Base-by-base conservation (phyloP, 2,888 invertebrate genomes). In the Pristionchus entomophagus region DNA sequence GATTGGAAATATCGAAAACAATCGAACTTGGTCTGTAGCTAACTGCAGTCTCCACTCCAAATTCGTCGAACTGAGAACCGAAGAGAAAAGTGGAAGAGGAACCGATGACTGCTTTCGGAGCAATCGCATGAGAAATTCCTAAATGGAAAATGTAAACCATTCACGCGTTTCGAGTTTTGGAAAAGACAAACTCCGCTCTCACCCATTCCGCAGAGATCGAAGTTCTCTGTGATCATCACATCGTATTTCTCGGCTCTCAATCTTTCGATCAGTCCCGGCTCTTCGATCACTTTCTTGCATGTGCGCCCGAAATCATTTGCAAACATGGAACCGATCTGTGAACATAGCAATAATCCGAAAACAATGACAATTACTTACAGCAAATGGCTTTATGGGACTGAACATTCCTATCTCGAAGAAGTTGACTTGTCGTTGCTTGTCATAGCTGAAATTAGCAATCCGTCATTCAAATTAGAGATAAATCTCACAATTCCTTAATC, bases 121-220 rank as follows among this genome's bases (percentile, higher is more conserved):
- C 29, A 49, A 77, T 77, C 12, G 49, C 77, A 14, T 77, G 77
- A 3, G 77, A n/a, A 6, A 77, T 49, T 29, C 38, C 77, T 77
- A 29, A n/a, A 65, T 32, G 4, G 26, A 32, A 65, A n/a, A 10
- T 45, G 45, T 45, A 45, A n/a, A n/a, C n/a, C 5, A 65, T 32
- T 65, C 29, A 6, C 29, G 65, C 26, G 14, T 0, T n/a, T n/a
- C n/a, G n/a, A n/a, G n/a, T n/a, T n/a, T n/a, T n/a, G 45, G 6
- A 14, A 45, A 45, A 14, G 14, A 45, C 45, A 45, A 10, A 45
- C 14, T n/a, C n/a, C n/a, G n/a, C n/a, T 2, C 45, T n/a, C n/a
- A 77, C 77, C 77, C 2, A 77, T 45, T 35, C 77, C 77, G 10
- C 77, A 77, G 22, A 77, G 5, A 10, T 77, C 77, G 26, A 77